Base-by-base conservation (phyloP, 1,140 invertebrate genomes). In the Drosophila nasuta region DNA sequence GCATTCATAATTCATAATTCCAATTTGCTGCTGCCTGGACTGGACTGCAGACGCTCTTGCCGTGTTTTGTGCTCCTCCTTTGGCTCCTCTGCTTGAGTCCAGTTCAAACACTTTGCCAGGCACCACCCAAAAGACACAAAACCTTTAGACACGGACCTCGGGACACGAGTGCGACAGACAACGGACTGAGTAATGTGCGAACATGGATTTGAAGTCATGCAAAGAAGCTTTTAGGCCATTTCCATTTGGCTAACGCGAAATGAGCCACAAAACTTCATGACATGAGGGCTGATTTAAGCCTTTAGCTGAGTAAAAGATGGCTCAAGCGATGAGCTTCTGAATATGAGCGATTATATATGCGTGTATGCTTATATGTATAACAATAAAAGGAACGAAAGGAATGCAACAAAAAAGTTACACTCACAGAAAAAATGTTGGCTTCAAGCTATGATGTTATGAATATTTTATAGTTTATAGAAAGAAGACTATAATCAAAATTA, bases 1-100 rank as follows among this genome's bases (percentile, higher is more conserved):
- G 85, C 86, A 89, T 90, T 89, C 85, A 89, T 89, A 89, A 89
- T 89, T 89, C 85, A 89, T 89, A 89, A 89, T 89, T 89, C 85
- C 85, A 89, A 89, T 89, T 89, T 89, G 86, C 85, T 89, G 86
- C 85, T 86, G 78, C 85, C 79, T 75, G 51, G 28, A 60, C 66
- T 56, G 20, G n/a, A 60, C 49, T 38, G 33, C 25, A 20, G 13
- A 43, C 15, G 41, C 13, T 48, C 41, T 35, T 11, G 38, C 35
- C 11, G 46, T 28, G 58, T 17, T 30, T 25, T 25, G 20, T 68
- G 41, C 49, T 46, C 30, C 35, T 62, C 43, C 41, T 51, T 60
- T 60, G 11, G 41, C 52, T 57, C 51, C 46, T 57, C 51, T 48
- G 59, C 41, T 54, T 70, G 59, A 81, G 83, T 78, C 81, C 85